Percentiles rank a stretch among this genome's conserved stretches.
Conservation (phyloP, 2,888 invertebrate genomes). For the Caenorhabditis becei region DNA sequence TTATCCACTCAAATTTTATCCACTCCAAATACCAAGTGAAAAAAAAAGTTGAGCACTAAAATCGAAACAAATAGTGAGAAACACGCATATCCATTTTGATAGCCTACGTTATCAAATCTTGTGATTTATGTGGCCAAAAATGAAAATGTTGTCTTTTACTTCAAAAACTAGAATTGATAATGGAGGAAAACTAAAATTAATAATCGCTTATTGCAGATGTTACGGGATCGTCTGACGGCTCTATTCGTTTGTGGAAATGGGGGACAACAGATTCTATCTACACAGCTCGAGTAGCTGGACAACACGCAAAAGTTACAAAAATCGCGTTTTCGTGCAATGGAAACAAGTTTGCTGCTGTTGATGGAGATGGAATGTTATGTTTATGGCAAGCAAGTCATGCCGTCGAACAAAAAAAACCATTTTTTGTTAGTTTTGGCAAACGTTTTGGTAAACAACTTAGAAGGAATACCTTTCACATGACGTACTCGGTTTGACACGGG, state of each 20-base stretch:
- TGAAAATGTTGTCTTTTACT: too few relatives aligned
- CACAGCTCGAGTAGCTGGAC: constrained; percentile 92
- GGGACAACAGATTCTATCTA: constrained; percentile 92
- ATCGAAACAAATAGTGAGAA: too few relatives aligned
- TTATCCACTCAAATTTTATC: too few relatives aligned
- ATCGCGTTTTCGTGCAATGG: constrained; percentile 79
- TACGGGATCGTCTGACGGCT: constrained; percentile 96
- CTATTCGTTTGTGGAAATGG: constrained; percentile 98
- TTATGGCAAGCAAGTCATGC: constrained; percentile 89
- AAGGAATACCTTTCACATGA: too few relatives aligned
- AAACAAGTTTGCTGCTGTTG: constrained; percentile 92
- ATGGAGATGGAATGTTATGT: constrained; percentile 96
- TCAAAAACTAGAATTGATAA: neutral
- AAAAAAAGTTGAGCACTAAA: too few relatives aligned
- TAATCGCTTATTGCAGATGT: constrained; percentile 85
- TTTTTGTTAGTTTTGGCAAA: constrained; percentile 75
- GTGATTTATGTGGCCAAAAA: too few relatives aligned
- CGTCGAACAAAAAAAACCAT: constrained; percentile 77
- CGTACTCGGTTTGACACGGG: too few relatives aligned
- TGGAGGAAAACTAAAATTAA: neutral
- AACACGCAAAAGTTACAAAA: constrained; percentile 85
- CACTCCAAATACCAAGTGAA: too few relatives aligned
- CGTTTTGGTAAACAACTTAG: too few relatives aligned
- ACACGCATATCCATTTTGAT: too few relatives aligned
- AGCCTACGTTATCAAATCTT: too few relatives aligned